A percentile compares a stretch with the other conserved stretches of the same genome.
Evolutionary conservation across 2,888 invertebrate genomes (phyloP).

Genomic region (Heliconius erato): DNA sequence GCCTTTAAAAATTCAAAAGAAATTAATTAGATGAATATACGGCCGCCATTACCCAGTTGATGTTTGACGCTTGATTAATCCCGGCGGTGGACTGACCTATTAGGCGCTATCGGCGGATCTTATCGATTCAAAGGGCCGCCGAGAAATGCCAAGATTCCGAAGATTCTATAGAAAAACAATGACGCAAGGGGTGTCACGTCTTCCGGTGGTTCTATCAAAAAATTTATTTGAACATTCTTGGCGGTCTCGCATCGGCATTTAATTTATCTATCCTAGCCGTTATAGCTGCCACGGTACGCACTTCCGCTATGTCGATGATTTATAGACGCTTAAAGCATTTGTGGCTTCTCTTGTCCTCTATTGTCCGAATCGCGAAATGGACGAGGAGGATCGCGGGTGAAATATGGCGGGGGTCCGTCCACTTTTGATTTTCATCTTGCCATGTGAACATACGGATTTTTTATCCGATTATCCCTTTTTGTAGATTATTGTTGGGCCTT

Average conservation of each 20-base stretch:
- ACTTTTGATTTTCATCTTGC: slow-evolving; percentile 76
- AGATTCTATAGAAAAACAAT: slow-evolving; percentile 83
- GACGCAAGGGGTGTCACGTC: slow-evolving; percentile 80
- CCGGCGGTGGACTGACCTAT: slow-evolving; percentile 83
- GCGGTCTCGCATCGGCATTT: slow-evolving; percentile 81
- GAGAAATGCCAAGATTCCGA: slow-evolving; percentile 76
- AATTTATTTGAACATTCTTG: slow-evolving; percentile 83
- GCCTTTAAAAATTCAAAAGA: slow-evolving; percentile 80
- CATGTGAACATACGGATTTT: slow-evolving; percentile 56
- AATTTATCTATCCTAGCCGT: slow-evolving; percentile 83
- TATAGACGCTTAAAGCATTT: slow-evolving; percentile 79
- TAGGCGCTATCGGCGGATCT: slow-evolving; percentile 79
- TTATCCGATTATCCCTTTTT: slow-evolving; percentile 41
- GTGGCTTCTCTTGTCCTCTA: slow-evolving; percentile 79
- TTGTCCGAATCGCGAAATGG: slow-evolving; percentile 78
- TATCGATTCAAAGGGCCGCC: slow-evolving; percentile 82
- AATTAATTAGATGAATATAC: slow-evolving; percentile 85
- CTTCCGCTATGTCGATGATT: slow-evolving; percentile 85
- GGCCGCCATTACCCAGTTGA: slow-evolving; percentile 75
- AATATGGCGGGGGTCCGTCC: slow-evolving; percentile 74
- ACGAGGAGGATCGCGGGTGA: slow-evolving; percentile 77
- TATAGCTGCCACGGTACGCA: slow-evolving; percentile 79
- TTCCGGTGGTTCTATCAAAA: slow-evolving; percentile 85
- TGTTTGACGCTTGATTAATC: slow-evolving; percentile 85
- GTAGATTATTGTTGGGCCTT: slow-evolving; percentile 19